Evolutionary conservation across 1,140 invertebrate genomes (phyloP).

Genomic region (Amyelois transitella): DNA sequence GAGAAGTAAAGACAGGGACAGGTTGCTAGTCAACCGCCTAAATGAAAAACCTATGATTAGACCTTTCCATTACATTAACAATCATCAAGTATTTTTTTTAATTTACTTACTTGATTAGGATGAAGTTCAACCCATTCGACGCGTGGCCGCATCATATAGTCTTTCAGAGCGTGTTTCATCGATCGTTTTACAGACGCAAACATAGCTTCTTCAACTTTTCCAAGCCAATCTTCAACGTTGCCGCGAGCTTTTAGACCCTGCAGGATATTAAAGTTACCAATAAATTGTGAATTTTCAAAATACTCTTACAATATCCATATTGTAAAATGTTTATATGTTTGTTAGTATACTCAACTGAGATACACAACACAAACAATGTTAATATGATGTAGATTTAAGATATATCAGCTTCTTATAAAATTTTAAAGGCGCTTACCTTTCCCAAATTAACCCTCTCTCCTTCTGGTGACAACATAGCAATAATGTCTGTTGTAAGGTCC

Average conservation of each 20-base stretch:
- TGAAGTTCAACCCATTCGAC: slow-evolving; percentile 78
- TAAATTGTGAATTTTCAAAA: too few species aligned
- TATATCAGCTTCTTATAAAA: too few species aligned
- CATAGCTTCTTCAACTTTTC: slow-evolving; percentile 91
- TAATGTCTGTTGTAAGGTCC: slow-evolving; percentile 84
- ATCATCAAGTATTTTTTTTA: too few species aligned
- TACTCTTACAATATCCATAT: too few species aligned
- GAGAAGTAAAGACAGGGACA: too few species aligned
- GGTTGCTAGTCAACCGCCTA: too few species aligned
- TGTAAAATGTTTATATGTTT: background rate
- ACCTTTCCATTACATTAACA: background rate
- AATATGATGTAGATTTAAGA: background rate
- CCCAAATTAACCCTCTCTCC: slow-evolving; percentile 84
- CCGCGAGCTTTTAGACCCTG: slow-evolving; percentile 88
- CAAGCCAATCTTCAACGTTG: slow-evolving; percentile 92
- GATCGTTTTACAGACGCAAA: slow-evolving; percentile 81
- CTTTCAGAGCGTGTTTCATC: slow-evolving; percentile 83
- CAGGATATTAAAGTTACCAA: background rate
- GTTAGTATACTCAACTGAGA: too few species aligned
- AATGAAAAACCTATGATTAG: background rate
- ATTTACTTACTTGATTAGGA: slow-evolving; percentile 67
- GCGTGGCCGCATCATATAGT: slow-evolving; percentile 75
- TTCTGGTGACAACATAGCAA: slow-evolving; percentile 91
- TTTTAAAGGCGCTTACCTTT: slow-evolving; percentile 72
- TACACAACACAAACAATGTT: background rate